Base-by-base conservation (phyloP, 2,888 invertebrate genomes). In the Polyploca ridens region DNA sequence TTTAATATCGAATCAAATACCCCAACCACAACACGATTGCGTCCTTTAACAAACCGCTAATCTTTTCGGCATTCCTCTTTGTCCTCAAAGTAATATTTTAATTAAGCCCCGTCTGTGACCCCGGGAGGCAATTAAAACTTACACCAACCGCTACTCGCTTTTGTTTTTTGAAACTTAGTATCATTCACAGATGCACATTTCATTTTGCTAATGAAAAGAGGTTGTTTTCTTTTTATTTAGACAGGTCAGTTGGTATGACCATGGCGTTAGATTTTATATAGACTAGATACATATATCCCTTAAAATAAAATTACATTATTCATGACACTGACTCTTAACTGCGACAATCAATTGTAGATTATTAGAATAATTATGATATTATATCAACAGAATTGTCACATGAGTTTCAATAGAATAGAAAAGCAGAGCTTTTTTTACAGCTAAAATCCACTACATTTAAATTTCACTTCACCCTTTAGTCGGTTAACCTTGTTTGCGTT, bases 21-120 rank as follows among this genome's bases (percentile, higher is more conserved):
- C 38, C 13, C 33, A 41, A 68, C 72, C 64, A 14, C 57, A 75
- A 33, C 63, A 33, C 33, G 63, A 68, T 44, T 60, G 38, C 13
- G 27, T 62, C 54, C 41, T 44, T 58, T 35, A 60, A 71, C 68
- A 72, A 69, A 84, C 86, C 86, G 81, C 87, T 86, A 88, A 90
- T 89, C 87, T 89, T 87, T 84, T 80, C 77, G 75, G 79, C 78
- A 78, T 84, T 83, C 78, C 83, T 82, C 87, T 88, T 86, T 87
- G 87, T 88, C 86, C 85, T 83, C 80, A 71, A 54, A 88, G 86
- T 87, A 86, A 89, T 90, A 90, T 89, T 90, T 90, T 90, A 90
- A 90, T 90, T 89, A 88, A 86, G 83, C 72, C 74, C 73, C 74
- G 82, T 77, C 83, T 77, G 74, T 73, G 72, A 72, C 73, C 72